These are phyloP conservation scores for Phytoseiulus persimilis DNA, from an alignment of 2,888 invertebrate species.

Conservation along the genomic window DNA sequence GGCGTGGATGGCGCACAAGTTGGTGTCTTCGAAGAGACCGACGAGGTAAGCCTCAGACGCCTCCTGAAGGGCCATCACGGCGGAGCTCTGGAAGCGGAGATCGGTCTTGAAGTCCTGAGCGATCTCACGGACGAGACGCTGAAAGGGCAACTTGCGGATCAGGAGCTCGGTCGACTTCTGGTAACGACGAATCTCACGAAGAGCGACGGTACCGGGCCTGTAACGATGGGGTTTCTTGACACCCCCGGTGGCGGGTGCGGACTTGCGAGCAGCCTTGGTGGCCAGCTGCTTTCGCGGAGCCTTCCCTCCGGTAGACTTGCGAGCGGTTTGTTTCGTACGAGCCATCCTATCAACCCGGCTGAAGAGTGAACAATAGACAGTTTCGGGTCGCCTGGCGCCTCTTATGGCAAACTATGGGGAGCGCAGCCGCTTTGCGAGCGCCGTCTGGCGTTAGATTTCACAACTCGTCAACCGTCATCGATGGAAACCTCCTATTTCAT, in stretches of 20 bases:
- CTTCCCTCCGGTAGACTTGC: conserved; percentile 94
- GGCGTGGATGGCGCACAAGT: conserved; percentile 56
- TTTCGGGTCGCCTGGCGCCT: no score
- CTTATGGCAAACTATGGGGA: no score
- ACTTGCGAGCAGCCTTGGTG: conserved; percentile 88
- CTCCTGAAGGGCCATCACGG: conserved; percentile 58
- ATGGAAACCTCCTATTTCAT: no score
- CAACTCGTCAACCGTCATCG: no score
- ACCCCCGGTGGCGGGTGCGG: conserved; percentile 86
- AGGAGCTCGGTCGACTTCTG: conserved; percentile 91
- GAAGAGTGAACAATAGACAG: no score
- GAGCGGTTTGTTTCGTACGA: conserved; percentile 93
- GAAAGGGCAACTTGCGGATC: conserved; percentile 90
- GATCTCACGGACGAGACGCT: conserved; percentile 89
- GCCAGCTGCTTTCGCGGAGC: conserved; percentile 87
- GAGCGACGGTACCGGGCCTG: conserved; percentile 88
- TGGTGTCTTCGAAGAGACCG: conserved; percentile 63
- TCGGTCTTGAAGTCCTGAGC: conserved; percentile 96
- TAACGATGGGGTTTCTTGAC: conserved; percentile 95
- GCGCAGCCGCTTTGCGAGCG: no score
- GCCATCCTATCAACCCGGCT: conserved; percentile 59
- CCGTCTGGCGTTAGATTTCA: no score
- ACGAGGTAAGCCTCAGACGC: conserved; percentile 57
- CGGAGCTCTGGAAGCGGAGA: conserved; percentile 85
- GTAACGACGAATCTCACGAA: conserved; percentile 92